Percentiles rank a stretch among this genome's conserved stretches.
Evolutionary conservation across 2,888 invertebrate species (phyloP).

Genomic region (Monopis laevigella): DNA sequence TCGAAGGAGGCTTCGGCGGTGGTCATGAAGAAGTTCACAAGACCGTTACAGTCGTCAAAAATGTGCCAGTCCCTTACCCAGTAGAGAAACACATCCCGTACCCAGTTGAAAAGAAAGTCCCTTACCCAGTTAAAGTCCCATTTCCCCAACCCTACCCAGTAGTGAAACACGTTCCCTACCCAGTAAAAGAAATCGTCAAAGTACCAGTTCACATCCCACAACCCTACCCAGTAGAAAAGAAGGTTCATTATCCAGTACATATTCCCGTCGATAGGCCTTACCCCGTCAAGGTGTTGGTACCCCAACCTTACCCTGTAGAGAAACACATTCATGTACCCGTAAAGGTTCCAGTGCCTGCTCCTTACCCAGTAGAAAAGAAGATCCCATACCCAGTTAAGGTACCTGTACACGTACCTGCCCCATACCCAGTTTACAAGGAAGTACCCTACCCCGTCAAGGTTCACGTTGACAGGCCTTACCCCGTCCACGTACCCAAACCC

Average conservation of each 20-base stretch:
- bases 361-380: constrained; percentile 74
- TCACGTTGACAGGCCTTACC: constrained; percentile 71
- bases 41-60: constrained; percentile 78
- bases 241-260: constrained; percentile 64
- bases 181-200: constrained; percentile 71
- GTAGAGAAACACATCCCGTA: constrained; percentile 76
- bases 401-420: constrained; percentile 68
- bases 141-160: constrained; percentile 77
- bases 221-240: constrained; percentile 75
- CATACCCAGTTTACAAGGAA: constrained; percentile 64
- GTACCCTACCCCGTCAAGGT: constrained; percentile 71
- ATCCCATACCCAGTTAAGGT: constrained; percentile 73
- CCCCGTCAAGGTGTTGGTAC: constrained; percentile 64
- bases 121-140: constrained; percentile 69
- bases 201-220: constrained; percentile 72
- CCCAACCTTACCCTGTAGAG: constrained; percentile 68
- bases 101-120: constrained; percentile 73
- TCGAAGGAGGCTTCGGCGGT: constrained; percentile 31
- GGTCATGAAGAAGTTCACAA: constrained; percentile 70
- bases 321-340: constrained; percentile 73
- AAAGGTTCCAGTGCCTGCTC: constrained; percentile 74
- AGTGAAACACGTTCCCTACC: constrained; percentile 71
- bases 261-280: constrained; percentile 60
- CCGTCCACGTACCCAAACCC: constrained; percentile 69
- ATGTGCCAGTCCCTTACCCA: constrained; percentile 75